These are phyloP conservation scores for Casuarius casuarius DNA, from an alignment of 2,113 vertebrate genomes.

Conservation along the genomic window DNA sequence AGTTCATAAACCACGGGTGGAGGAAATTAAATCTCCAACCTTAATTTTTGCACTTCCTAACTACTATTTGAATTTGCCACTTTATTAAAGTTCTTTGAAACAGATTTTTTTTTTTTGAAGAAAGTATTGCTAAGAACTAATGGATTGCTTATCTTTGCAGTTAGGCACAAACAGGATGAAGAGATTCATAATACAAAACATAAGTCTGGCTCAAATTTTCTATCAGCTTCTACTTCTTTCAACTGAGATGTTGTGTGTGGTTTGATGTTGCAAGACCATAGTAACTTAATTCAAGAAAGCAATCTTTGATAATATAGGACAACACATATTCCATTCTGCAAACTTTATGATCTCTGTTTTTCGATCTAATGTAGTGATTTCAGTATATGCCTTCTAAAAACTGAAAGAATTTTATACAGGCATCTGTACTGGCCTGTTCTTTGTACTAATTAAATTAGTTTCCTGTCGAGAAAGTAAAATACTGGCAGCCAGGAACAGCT, in stretches of 20 bases:
- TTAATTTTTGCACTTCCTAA: neutral
- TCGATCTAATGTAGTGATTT: neutral
- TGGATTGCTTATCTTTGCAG: neutral
- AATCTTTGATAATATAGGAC: constrained; percentile 23
- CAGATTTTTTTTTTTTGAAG: neutral
- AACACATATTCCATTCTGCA: constrained; percentile 26
- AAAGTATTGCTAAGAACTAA: neutral
- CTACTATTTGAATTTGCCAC: neutral
- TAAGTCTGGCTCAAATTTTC: neutral
- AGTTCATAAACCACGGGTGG: neutral
- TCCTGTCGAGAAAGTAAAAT: constrained; percentile 66
- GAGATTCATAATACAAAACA: neutral
- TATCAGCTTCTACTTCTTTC: neutral
- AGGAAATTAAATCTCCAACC: neutral
- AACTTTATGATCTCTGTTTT: constrained; percentile 32
- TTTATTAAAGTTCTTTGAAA: neutral
- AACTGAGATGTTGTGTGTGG: constrained; percentile 15
- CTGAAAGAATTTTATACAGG: constrained; percentile 27
- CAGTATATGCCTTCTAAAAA: constrained; percentile 26
- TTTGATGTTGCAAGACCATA: constrained; percentile 9
- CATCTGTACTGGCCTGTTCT: constrained; percentile 43
- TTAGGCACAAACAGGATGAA: neutral
- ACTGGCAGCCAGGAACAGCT: constrained; percentile 49
- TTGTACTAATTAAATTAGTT: constrained; percentile 69
- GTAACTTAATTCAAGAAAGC: neutral